These are phyloP conservation scores for Sparus aurata DNA, from an alignment of 2,797 vertebrate genomes.

Conservation along the genomic window DNA sequence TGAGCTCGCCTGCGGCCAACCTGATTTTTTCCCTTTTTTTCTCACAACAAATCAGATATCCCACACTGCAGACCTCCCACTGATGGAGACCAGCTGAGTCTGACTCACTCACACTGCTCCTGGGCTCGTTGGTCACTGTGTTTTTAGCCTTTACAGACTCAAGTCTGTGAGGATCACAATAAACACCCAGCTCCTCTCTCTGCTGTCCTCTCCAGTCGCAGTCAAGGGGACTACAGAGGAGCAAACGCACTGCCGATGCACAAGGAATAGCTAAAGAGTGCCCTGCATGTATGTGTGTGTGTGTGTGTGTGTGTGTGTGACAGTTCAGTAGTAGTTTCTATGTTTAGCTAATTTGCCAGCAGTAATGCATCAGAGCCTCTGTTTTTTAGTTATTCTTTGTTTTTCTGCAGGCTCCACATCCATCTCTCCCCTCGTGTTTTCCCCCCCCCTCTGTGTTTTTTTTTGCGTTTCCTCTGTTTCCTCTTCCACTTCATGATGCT, in stretches of 20 bases:
- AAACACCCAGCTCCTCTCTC: conserved; percentile 58
- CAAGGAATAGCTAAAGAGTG: conserved; percentile 52
- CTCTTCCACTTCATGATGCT: conserved; percentile 17
- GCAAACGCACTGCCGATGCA: conserved; percentile 57
- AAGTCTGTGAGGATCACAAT: conserved; percentile 63
- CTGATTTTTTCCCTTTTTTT: conserved; percentile 21
- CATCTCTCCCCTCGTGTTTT: conserved; percentile 30
- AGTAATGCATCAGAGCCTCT: conserved; percentile 60
- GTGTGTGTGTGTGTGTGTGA: conserved; percentile 19
- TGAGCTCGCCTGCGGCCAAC: conserved; percentile 49
- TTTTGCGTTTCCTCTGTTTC: conserved; percentile 27
- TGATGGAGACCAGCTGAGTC: conserved; percentile 70
- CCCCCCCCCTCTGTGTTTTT: conserved; percentile 13
- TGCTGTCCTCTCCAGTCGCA: conserved; percentile 58
- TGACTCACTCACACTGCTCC: conserved; percentile 71
- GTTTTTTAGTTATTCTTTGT: conserved; percentile 50
- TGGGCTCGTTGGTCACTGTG: conserved; percentile 59
- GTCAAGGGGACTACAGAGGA: conserved; percentile 58
- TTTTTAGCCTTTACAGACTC: conserved; percentile 67
- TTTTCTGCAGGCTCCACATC: conserved; percentile 50
- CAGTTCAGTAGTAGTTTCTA: conserved; percentile 51
- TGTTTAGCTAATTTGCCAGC: conserved; percentile 61
- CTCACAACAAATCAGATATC: conserved; percentile 58
- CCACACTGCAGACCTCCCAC: conserved; percentile 63
- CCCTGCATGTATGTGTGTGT: no score